phyloP scores from a whole-genome alignment of 1,140 invertebrate genomes.

The Piezodorus guildinii region DNA sequence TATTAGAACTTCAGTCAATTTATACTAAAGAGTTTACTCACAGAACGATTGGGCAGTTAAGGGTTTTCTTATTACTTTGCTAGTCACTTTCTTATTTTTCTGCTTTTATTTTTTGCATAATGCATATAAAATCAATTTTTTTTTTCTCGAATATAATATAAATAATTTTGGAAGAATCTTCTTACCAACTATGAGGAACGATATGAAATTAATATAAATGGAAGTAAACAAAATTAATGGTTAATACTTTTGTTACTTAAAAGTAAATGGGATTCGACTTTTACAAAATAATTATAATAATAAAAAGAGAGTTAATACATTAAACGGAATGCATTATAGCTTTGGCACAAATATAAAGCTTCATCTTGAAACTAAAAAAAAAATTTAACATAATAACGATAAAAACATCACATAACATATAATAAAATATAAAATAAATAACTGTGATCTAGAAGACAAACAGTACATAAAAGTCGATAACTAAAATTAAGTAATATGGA shows the following conservation, averaged over 20 bases:
- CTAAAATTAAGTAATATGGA: slow-evolving; percentile 15
- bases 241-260: too few species aligned
- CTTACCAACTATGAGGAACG: slow-evolving; percentile 3
- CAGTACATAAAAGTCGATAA: not conserved
- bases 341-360: slow-evolving; percentile 14
- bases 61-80: too few species aligned
- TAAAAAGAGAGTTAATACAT: not conserved
- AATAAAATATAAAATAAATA: slow-evolving; percentile 15
- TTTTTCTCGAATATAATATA: too few species aligned
- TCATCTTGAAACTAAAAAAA: not conserved
- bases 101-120: too few species aligned
- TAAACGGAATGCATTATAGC: slow-evolving; percentile 9
- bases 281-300: not conserved
- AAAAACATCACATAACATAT: slow-evolving; percentile 7
- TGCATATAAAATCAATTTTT: too few species aligned
- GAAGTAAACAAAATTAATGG: too few species aligned
- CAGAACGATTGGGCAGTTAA: too few species aligned
- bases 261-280: too few species aligned
- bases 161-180: slow-evolving; percentile 3
- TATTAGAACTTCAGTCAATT: too few species aligned
- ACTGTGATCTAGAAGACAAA: slow-evolving; percentile 1
- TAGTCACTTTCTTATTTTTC: too few species aligned
- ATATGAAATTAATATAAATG: not conserved
- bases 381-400: slow-evolving; percentile 6
- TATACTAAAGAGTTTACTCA: too few species aligned